Evolutionary conservation across 2,797 vertebrate genomes (phyloP).

Genomic region (Muscicapa comitata): DNA sequence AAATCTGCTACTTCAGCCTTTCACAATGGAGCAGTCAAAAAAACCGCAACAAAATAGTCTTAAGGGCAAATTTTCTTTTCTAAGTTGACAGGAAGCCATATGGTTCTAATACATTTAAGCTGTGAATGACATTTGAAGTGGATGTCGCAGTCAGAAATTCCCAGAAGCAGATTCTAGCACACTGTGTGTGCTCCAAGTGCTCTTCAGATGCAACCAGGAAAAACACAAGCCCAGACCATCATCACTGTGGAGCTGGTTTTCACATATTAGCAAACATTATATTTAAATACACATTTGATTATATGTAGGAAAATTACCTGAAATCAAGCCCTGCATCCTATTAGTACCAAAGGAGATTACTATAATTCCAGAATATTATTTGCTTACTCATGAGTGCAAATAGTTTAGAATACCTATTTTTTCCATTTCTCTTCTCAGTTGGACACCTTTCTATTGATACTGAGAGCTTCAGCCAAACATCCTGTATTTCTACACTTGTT

Average conservation of each 20-base stretch:
- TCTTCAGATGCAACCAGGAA: neutral
- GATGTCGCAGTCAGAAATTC: neutral
- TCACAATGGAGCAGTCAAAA: neutral
- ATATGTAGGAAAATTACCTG: neutral
- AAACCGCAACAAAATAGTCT: neutral
- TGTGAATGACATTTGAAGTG: constrained; percentile 31
- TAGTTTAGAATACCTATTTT: neutral
- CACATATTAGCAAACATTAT: neutral
- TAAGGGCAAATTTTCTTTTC: neutral
- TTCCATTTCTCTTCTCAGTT: neutral
- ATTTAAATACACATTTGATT: neutral
- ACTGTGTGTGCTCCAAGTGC: neutral
- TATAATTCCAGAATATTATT: neutral
- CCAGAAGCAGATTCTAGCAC: constrained; percentile 8
- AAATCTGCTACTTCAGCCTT: constrained; percentile 39
- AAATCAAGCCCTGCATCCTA: neutral
- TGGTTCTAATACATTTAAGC: constrained; percentile 47
- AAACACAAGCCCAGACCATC: neutral
- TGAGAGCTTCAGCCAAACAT: neutral
- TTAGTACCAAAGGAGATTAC: neutral
- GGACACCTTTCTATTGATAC: neutral
- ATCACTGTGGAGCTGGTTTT: neutral
- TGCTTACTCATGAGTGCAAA: neutral
- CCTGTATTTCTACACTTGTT: neutral
- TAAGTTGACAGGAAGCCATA: constrained; percentile 17